Evolutionary conservation across 2,113 vertebrate genomes (phyloP).

Genomic region (Corvus hawaiiensis): DNA sequence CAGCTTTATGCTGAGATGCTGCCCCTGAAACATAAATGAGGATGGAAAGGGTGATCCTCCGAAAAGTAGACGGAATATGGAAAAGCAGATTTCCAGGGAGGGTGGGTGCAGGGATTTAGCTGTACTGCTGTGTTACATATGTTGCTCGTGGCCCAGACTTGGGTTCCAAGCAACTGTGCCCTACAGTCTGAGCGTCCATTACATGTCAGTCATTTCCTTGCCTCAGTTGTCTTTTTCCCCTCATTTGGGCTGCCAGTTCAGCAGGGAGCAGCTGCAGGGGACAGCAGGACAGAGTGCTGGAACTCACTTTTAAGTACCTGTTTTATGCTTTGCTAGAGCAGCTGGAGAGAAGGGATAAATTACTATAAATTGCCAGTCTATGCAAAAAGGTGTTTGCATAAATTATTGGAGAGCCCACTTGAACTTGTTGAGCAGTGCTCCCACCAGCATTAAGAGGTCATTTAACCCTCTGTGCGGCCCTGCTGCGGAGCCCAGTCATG

Average conservation of each 20-base stretch:
- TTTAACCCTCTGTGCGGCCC: neutral
- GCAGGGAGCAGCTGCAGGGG: neutral
- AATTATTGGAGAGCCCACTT: slow-evolving; percentile 30
- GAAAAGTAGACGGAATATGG: neutral
- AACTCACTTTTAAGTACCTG: neutral
- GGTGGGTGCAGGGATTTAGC: neutral
- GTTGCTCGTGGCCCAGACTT: accelerated
- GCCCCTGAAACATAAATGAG: neutral
- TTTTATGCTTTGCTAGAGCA: neutral
- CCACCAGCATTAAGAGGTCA: slow-evolving; percentile 30
- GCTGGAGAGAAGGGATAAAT: slow-evolving; percentile 14
- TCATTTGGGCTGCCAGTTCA: neutral
- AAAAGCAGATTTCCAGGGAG: neutral
- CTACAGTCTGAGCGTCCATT: accelerated
- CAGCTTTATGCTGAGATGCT: neutral
- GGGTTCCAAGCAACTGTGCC: neutral
- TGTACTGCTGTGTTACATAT: accelerated
- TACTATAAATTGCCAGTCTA: neutral
- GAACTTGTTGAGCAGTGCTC: slow-evolving; percentile 43
- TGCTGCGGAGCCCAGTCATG: neutral
- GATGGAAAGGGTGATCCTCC: neutral
- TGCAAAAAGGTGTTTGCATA: slow-evolving; percentile 47
- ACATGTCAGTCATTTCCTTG: neutral
- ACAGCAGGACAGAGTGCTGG: neutral
- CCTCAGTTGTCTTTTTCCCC: neutral